phyloP scores from a whole-genome alignment of 2,113 vertebrate species.

The Ictidomys tridecemlineatus region DNA sequence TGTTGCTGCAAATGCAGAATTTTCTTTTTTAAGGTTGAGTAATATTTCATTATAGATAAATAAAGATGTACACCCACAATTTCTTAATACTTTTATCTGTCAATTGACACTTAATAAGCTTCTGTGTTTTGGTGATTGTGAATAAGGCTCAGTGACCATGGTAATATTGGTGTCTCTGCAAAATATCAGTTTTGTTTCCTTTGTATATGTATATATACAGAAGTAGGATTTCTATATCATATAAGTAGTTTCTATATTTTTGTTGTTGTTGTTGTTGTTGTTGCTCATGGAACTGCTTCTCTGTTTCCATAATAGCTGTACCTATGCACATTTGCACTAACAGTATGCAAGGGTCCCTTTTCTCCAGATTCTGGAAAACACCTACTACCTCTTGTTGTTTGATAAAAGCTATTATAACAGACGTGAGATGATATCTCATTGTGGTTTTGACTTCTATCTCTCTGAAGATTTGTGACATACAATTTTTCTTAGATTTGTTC shows the following conservation, averaged over 20 bases:
- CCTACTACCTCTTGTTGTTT: background rate
- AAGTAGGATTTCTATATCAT: background rate
- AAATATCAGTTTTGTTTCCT: background rate
- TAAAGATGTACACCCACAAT: background rate
- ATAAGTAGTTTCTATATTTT: background rate
- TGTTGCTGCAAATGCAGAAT: background rate
- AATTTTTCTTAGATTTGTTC: background rate
- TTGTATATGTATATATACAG: background rate
- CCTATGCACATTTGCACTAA: background rate
- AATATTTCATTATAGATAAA: background rate
- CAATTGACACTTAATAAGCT: background rate
- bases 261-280: background rate
- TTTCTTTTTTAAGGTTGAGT: background rate
- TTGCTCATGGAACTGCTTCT: background rate
- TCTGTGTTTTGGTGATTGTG: background rate
- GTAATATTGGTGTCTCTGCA: background rate
- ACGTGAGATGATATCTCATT: background rate
- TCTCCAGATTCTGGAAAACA: background rate
- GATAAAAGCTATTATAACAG: background rate
- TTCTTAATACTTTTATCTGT: background rate
- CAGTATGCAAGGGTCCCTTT: background rate
- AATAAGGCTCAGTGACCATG: background rate
- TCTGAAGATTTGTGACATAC: background rate
- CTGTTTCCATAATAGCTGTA: background rate
- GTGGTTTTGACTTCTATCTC: background rate